Base-by-base conservation (phyloP, 2,888 invertebrate species). In the Stenotaenia linearis region DNA sequence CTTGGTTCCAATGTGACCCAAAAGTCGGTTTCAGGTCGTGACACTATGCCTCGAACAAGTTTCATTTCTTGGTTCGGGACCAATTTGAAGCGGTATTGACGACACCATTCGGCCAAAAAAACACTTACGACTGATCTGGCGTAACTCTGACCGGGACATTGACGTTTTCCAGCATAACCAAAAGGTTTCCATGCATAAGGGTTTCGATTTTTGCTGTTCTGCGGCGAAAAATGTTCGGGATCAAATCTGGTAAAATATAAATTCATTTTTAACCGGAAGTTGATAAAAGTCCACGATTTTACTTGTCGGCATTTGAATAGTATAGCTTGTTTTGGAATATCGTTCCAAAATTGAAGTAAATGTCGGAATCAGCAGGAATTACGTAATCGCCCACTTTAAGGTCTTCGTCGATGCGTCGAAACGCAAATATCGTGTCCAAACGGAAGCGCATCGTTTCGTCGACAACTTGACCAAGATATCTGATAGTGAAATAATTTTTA, bases 101-200 rank as follows among this genome's bases (percentile, higher is more conserved):
- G 28, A 75, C 30, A 30, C 75, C 75, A 75, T 30, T 75, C 75
- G 21, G 35, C 75, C 32, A 75, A 2, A 21, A 15, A 75, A 18
- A 32, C 15, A 10, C 18, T 18, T 9, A 37, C 21, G 12, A 18
- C n/a, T 1, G 75, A 32, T 30, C 18, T 30, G 10, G 32, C 75
- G 15, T 35, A 75, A 18, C 18, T 35, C 21, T 75, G 75, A 10
- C 75, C 75, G 6, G 75, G 75, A 32, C 75, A 75, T 37, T 75
- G 75, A 15, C 75, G 32, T 37, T n/a, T 75, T 15, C 75, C 75
- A 0, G 75, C 75, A 37, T 4, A 75, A 35, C 75, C 75, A 32
- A 75, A 75, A 15, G 75, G 75, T 21, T 75, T 75, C n/a, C n/a
- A 75, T n/a, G 75, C 28, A 37, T 75, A 75, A n/a, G 75, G 30